These are phyloP conservation scores for Syrmaticus mikado DNA, from an alignment of 2,113 vertebrate species.

Conservation along the genomic window DNA sequence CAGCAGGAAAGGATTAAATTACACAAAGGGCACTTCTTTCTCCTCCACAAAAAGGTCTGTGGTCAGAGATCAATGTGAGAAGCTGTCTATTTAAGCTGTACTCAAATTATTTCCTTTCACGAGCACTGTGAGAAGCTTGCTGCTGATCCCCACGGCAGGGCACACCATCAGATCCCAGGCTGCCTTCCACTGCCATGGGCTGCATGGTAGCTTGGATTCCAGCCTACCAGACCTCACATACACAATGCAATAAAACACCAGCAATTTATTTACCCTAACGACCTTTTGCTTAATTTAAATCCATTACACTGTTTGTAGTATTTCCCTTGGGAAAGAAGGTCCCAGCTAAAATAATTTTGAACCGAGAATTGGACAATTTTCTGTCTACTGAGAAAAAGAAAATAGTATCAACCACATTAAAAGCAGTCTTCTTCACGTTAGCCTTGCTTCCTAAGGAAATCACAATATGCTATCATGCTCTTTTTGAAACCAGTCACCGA, in stretches of 20 bases:
- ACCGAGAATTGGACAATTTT: background rate
- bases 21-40: background rate
- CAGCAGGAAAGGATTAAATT: conserved; percentile 48
- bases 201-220: background rate
- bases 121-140: background rate
- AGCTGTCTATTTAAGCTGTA: background rate
- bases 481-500: background rate
- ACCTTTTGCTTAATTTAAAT: background rate
- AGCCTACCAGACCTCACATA: background rate
- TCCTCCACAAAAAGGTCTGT: background rate
- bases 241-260: background rate
- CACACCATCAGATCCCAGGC: too few species aligned
- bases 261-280: background rate
- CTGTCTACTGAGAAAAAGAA: background rate
- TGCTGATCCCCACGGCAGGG: background rate
- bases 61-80: conserved; percentile 26
- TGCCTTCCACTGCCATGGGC: too few species aligned
- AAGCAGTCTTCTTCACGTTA: background rate
- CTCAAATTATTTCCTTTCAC: background rate
- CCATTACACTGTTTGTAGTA: background rate
- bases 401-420: background rate
- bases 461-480: background rate
- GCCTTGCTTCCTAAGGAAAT: background rate
- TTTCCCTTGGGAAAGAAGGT: background rate
- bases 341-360: background rate